Percentiles rank a stretch among this genome's conserved stretches.
phyloP scores from a whole-genome alignment of 2,113 vertebrate species.

The Atrichornis clamosus region DNA sequence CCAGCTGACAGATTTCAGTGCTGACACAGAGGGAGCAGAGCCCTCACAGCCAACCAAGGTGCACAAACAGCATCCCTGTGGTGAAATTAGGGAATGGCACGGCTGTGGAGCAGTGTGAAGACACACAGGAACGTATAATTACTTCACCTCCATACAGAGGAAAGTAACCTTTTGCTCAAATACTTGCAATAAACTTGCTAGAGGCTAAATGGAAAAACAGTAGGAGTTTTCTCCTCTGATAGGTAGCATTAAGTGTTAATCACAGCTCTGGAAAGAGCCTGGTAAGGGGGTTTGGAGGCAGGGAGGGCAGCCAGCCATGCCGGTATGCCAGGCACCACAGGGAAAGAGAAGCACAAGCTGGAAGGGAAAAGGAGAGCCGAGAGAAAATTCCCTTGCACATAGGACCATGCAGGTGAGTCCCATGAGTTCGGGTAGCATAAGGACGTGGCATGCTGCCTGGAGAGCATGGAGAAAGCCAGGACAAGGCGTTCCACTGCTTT shows the following conservation, averaged over 20 bases:
- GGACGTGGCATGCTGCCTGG: neutral
- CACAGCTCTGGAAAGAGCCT: neutral
- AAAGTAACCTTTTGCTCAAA: conserved; percentile 26
- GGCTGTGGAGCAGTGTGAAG: neutral
- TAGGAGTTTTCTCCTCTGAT: conserved; percentile 16
- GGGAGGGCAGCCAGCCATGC: fast-evolving
- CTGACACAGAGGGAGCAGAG: neutral
- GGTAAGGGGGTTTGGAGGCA: neutral
- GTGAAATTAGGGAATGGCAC: neutral
- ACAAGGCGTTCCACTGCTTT: neutral
- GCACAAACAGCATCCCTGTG: neutral
- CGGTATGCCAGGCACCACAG: neutral
- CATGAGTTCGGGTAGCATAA: neutral
- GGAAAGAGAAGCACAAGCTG: neutral
- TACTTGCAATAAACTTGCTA: neutral
- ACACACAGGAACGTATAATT: conserved; percentile 33
- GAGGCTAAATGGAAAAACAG: conserved; percentile 46
- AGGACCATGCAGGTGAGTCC: neutral
- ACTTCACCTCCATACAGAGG: conserved; percentile 5
- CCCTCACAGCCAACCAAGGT: neutral
- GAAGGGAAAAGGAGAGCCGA: neutral
- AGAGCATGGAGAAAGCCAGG: neutral
- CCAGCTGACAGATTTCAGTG: conserved; percentile 2
- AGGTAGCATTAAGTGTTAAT: conserved; percentile 16
- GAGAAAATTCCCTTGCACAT: neutral